These are phyloP conservation scores for Choloepus hoffmanni DNA, from an alignment of 2,113 vertebrate genomes.

Conservation along the genomic window DNA sequence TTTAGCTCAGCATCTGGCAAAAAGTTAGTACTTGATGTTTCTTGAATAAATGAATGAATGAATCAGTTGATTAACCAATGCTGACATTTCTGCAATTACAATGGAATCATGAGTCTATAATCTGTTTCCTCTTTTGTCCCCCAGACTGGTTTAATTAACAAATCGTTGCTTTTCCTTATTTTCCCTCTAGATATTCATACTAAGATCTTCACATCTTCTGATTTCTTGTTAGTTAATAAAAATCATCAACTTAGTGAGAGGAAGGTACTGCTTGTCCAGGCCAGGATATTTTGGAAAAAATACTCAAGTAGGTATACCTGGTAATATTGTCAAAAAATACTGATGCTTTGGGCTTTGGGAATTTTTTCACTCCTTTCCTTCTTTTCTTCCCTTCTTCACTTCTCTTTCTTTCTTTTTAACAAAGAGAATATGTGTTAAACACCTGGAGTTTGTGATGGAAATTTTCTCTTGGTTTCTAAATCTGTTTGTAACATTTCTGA, in stretches of 20 bases:
- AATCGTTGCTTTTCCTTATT: background rate
- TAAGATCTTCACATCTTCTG: background rate
- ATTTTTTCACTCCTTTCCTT: background rate
- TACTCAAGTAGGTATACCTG: background rate
- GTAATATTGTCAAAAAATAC: background rate
- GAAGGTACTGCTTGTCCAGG: fast-evolving
- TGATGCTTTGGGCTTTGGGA: background rate
- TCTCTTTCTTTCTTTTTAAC: background rate
- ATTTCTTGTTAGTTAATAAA: background rate
- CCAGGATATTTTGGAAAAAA: background rate
- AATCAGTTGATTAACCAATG: background rate
- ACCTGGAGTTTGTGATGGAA: background rate
- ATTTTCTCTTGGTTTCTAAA: background rate
- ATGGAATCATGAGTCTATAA: background rate
- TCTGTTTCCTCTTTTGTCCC: background rate
- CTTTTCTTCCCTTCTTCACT: background rate
- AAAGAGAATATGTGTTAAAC: background rate
- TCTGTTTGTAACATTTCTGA: background rate
- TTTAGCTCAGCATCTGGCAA: background rate
- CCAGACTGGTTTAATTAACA: background rate
- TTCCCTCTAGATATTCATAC: background rate
- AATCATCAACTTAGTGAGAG: background rate
- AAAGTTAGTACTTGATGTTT: background rate
- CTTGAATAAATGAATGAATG: background rate
- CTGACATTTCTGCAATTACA: background rate